phyloP scores from a whole-genome alignment of 2,113 vertebrate species.

The Neogale vison region DNA sequence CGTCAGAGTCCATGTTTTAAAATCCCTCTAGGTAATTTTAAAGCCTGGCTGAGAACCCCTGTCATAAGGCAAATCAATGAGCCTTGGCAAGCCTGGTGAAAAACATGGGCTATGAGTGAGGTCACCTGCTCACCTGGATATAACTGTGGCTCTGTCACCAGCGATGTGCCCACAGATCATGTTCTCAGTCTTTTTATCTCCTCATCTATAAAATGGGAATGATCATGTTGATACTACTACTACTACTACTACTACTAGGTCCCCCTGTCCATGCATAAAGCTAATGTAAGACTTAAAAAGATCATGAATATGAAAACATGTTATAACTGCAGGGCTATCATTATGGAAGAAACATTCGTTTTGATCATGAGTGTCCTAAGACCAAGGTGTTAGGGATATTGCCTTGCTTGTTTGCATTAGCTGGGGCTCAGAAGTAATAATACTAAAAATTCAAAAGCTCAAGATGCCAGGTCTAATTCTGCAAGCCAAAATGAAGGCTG shows the following conservation, averaged over 20 bases:
- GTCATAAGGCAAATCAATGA: background rate
- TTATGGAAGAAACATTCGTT: conserved; percentile 35
- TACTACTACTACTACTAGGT: too few species aligned
- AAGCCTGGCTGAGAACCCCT: background rate
- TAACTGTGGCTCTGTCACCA: background rate
- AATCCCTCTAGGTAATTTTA: conserved; percentile 1
- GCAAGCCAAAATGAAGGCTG: background rate
- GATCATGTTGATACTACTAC: background rate
- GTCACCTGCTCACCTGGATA: background rate
- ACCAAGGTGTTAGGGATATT: background rate
- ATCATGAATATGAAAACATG: conserved; percentile 24
- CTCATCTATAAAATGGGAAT: background rate
- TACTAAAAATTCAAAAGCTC: background rate
- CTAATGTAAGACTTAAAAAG: conserved; percentile 10
- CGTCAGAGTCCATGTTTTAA: background rate
- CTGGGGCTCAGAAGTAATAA: background rate
- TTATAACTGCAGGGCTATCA: background rate
- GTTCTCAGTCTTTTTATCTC: background rate
- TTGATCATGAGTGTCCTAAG: background rate
- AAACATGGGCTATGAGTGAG: background rate
- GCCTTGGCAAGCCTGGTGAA: background rate
- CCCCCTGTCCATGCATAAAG: background rate
- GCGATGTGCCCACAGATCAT: background rate
- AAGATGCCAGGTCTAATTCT: background rate
- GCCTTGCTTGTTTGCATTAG: conserved; percentile 2